phyloP scores from a whole-genome alignment of 2,113 vertebrate species.

The Laticauda colubrina region DNA sequence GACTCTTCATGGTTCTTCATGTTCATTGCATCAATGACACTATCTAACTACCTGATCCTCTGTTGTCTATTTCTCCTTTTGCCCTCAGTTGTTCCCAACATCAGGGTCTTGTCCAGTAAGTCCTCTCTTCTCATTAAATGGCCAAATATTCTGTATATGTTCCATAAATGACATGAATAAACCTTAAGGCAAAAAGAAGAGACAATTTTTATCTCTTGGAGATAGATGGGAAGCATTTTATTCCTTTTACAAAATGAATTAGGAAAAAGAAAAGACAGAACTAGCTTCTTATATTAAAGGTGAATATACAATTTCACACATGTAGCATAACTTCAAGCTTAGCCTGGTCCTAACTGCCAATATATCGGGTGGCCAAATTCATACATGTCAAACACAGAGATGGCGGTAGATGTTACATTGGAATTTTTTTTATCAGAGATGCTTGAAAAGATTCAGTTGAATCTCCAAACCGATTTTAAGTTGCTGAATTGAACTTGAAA shows the following conservation, averaged over 20 bases:
- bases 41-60: background rate
- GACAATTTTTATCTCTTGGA: background rate
- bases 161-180: background rate
- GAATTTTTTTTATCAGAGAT: background rate
- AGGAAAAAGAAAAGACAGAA: background rate
- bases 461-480: background rate
- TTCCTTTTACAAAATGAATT: background rate
- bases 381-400: background rate
- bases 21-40: no score
- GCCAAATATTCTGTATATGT: background rate
- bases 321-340: background rate
- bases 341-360: background rate
- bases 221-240: background rate
- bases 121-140: background rate
- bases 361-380: background rate
- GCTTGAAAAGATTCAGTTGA: background rate
- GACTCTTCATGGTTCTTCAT: background rate
- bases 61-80: background rate
- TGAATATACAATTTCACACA: background rate
- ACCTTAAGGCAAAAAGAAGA: background rate
- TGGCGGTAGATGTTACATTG: background rate
- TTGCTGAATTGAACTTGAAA: background rate
- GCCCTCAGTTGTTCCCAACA: background rate
- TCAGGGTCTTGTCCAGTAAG: background rate
- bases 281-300: background rate